A percentile compares a stretch with the other conserved stretches of the same genome.
phyloP scores from a whole-genome alignment of 2,888 invertebrate genomes.

The Omphaloscelis lunosa region DNA sequence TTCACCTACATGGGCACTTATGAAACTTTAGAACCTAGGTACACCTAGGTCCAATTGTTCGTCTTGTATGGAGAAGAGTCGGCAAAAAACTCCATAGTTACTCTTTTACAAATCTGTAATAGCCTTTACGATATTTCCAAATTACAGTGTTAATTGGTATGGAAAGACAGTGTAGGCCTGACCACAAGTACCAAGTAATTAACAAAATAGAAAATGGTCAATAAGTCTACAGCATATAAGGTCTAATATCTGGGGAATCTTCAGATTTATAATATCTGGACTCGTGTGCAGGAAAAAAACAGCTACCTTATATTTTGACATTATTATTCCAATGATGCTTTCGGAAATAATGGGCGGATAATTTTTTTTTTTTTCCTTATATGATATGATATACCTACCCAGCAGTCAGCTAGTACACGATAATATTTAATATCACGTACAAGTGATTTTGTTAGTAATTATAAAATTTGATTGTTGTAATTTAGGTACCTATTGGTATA shows the following conservation, averaged over 20 bases:
- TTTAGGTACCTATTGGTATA: no score
- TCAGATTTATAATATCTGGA: not conserved
- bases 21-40: no score
- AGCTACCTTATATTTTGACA: not conserved
- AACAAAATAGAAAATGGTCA: not conserved
- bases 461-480: no score
- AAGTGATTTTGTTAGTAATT: no score
- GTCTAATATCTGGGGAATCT: not conserved
- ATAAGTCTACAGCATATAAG: not conserved
- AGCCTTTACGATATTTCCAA: not conserved
- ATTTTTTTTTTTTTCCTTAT: not conserved
- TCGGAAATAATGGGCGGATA: not conserved
- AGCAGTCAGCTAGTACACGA: no score
- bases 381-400: not conserved
- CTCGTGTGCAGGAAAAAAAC: slow-evolving; percentile 10
- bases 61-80: no score
- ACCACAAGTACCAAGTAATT: not conserved
- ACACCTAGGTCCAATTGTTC: no score
- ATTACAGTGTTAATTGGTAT: no score
- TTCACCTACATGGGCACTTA: not conserved
- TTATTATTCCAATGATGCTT: not conserved
- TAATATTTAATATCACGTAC: no score
- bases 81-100: not conserved
- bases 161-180: not conserved
- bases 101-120: not conserved